These are phyloP conservation scores for Chelonoidis abingdonii DNA, from an alignment of 2,113 vertebrate species.

Conservation along the genomic window DNA sequence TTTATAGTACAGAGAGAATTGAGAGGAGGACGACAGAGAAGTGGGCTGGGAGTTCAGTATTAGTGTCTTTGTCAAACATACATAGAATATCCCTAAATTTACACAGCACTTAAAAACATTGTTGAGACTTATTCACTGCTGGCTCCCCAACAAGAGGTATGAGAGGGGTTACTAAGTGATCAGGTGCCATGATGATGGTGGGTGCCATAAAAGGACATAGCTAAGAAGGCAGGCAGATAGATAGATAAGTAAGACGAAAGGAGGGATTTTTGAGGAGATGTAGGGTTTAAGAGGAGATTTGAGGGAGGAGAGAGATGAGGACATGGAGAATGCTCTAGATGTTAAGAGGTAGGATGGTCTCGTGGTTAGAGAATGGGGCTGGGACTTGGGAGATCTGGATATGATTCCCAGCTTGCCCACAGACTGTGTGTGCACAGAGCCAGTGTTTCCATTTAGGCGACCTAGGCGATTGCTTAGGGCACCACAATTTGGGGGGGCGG, in stretches of 20 bases:
- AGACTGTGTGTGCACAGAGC: neutral
- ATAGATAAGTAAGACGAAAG: neutral
- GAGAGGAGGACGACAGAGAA: neutral
- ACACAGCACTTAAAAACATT: neutral
- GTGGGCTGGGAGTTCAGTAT: neutral
- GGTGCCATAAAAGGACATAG: neutral
- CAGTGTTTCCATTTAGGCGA: too few species aligned
- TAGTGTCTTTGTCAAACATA: slow-evolving; percentile 18
- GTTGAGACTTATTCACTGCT: neutral
- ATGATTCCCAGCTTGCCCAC: neutral
- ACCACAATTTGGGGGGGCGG: too few species aligned
- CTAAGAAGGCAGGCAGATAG: neutral
- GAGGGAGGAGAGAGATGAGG: too few species aligned
- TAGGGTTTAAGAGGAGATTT: neutral
- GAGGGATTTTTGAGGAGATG: neutral
- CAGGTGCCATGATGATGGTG: neutral
- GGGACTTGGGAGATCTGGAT: neutral
- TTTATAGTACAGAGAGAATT: neutral
- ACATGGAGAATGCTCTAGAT: neutral
- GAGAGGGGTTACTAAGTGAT: neutral
- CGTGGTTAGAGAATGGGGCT: neutral
- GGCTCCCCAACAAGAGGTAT: neutral
- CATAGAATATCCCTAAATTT: neutral
- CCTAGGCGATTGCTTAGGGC: too few species aligned
- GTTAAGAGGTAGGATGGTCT: neutral